Evolutionary conservation across 2,797 vertebrate species (phyloP).

Genomic region (Sternotherus odoratus): DNA sequence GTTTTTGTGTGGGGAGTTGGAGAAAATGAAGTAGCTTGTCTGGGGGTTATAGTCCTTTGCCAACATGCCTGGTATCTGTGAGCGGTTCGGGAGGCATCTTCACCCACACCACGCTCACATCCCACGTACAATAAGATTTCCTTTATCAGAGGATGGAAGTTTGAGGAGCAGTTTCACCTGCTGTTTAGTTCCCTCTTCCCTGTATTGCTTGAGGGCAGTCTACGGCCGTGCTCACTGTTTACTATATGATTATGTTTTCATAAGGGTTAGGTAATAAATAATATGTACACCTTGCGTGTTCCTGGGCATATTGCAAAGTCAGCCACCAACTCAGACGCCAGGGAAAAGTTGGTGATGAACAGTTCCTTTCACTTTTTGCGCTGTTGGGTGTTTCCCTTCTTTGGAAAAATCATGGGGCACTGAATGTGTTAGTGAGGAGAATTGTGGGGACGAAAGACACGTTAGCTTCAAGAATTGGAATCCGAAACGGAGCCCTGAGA

Average conservation of each 20-base stretch:
- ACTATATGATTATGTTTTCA: neutral
- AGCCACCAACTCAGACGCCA: neutral
- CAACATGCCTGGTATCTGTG: neutral
- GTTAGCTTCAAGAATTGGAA: neutral
- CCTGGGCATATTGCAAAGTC: neutral
- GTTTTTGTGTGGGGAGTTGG: neutral
- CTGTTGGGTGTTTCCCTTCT: accelerated
- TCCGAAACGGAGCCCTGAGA: neutral
- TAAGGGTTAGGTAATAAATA: neutral
- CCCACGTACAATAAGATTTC: neutral
- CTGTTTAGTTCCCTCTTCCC: slow-evolving; percentile 1
- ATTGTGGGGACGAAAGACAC: neutral
- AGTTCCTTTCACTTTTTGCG: neutral
- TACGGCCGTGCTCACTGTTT: neutral
- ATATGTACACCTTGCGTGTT: neutral
- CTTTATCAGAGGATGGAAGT: neutral
- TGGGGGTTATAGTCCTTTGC: neutral
- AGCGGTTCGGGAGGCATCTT: neutral
- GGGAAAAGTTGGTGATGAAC: neutral
- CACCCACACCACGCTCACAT: neutral
- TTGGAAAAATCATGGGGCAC: too few species aligned
- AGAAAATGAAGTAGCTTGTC: neutral
- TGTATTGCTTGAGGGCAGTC: neutral
- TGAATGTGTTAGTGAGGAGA: neutral
- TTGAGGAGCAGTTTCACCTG: neutral